Evolutionary conservation across 2,797 vertebrate species (phyloP), one percentile per base, ranked within the genome.

Genomic region (Aphelocoma californica): DNA sequence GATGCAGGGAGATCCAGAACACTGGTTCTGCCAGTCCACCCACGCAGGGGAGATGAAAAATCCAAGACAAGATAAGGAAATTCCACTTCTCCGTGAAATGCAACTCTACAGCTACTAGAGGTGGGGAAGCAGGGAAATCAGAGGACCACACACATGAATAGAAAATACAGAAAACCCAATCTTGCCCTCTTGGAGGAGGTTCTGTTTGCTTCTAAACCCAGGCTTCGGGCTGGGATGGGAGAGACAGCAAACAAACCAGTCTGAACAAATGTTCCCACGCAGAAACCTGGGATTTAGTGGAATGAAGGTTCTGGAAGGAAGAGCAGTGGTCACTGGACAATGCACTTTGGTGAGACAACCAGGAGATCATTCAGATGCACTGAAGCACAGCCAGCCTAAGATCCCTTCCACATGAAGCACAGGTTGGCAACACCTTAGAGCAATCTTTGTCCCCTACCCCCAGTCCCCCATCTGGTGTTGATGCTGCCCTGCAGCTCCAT

Each of bases 61-160:
- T 65, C 88, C 94, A 88, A 92, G 85, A 80, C 53, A 91, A 93
- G 88, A 71, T 84, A 93, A 87, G 66, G 81, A 86, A 90, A 95
- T 93, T 94, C 90, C 93, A 92, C 31, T 65, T 74, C 82, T 95
- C 80, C 47, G 16, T 67, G 71, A 94, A 95, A 90, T 24, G 57
- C 38, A 95, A 77, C 75, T 50, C 38, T 26, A 71, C 28, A 94
- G 81, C 80, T 60, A 53, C 54, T 81, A 84, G 23, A 91, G 56
- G 56, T 82, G 57, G 53, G 66, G 48, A 95, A 90, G n/a, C 4
- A 5, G 72, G 83, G 51, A 85, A 84, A 56, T 6, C n/a, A 82
- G 77, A 79, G 77, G 88, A 92, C 78, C 71, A 82, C 81, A 82
- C 81, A 93, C 73, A 65, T 19, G 75, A 90, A 65, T 6, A 86